Conservation (phyloP, 2,113 vertebrate genomes). For the Otis tarda region DNA sequence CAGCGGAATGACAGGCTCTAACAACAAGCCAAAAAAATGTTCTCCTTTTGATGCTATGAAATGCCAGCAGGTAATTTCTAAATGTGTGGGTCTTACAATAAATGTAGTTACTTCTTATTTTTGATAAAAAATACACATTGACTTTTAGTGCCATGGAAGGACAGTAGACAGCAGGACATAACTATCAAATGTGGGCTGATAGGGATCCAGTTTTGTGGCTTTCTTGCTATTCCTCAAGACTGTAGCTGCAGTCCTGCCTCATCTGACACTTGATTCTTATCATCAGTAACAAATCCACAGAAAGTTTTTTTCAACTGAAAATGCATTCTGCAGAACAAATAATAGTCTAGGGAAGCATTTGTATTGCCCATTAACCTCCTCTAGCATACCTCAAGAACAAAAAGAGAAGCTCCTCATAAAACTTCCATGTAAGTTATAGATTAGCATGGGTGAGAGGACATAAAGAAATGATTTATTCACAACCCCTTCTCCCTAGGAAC, state of each 20-base stretch:
- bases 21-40: neutral
- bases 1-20: neutral
- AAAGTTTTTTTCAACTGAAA: neutral
- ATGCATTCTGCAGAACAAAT: neutral
- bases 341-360: neutral
- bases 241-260: neutral
- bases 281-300: neutral
- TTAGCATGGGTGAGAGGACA: neutral
- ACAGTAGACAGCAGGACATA: neutral
- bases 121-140: neutral
- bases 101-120: fast-evolving
- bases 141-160: neutral
- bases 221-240: neutral
- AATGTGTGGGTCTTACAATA: neutral
- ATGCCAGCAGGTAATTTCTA: neutral
- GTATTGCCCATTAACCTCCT: neutral
- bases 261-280: neutral
- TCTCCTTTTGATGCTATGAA: neutral
- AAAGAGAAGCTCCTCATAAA: neutral
- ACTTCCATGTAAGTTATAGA: neutral
- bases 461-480: neutral
- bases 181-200: neutral
- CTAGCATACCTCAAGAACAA: neutral
- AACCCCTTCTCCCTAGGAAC: neutral
- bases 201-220: neutral